Conservation (phyloP, 2,888 invertebrate species). For the Microdon myrmicae region DNA sequence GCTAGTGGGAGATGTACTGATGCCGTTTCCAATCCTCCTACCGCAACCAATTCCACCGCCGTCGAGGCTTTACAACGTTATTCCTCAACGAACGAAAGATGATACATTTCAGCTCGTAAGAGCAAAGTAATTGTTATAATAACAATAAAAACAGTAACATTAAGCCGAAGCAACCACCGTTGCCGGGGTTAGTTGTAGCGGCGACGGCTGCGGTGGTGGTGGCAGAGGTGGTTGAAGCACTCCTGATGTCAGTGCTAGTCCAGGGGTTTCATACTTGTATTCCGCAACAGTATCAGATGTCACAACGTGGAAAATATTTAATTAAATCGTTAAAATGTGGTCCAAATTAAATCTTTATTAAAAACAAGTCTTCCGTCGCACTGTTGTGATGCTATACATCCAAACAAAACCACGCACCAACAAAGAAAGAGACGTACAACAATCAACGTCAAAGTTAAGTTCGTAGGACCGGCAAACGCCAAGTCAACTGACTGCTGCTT, state of each 20-base stretch:
- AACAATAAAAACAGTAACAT: conserved; percentile 40
- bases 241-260: no score
- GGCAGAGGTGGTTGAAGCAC: no score
- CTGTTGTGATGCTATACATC: no score
- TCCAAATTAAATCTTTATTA: conserved; percentile 52
- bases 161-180: conserved; percentile 12
- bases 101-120: conserved; percentile 22
- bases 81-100: conserved; percentile 16
- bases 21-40: not conserved
- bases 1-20: conserved; percentile 6
- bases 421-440: conserved; percentile 18
- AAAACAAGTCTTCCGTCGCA: conserved; percentile 27
- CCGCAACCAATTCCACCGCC: no score
- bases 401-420: no score
- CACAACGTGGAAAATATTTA: conserved; percentile 46
- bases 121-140: conserved; percentile 43
- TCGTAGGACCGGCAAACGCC: conserved; percentile 24
- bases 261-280: no score
- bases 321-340: conserved; percentile 53
- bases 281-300: conserved; percentile 31
- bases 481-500: not conserved
- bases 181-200: no score
- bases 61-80: not conserved
- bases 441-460: conserved; percentile 20
- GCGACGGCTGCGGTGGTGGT: no score